Evolutionary conservation across 2,797 vertebrate genomes (phyloP).

Genomic region (Otolemur crassicaudatus): DNA sequence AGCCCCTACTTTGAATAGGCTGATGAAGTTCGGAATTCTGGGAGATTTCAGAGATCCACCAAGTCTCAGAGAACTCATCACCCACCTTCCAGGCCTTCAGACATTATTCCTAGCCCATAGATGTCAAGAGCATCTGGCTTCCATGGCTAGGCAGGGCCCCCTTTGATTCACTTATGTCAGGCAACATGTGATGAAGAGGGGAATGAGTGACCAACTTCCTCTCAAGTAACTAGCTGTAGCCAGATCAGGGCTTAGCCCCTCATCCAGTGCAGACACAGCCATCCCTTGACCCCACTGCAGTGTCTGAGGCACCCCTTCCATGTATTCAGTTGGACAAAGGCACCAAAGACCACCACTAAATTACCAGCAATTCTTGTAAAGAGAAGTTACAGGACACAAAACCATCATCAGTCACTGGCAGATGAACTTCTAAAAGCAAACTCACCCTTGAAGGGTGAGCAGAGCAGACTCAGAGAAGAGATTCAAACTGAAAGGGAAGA

Average conservation of each 20-base stretch:
- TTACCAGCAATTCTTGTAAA: not conserved
- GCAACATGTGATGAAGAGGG: not conserved
- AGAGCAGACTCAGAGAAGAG: not conserved
- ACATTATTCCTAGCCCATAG: not conserved
- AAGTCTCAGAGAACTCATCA: not conserved
- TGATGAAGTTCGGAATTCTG: not conserved
- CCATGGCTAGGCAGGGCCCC: not conserved
- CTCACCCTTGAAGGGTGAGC: not conserved
- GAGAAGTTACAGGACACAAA: not conserved
- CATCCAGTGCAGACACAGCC: not conserved
- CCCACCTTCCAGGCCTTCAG: not conserved
- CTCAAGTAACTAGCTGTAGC: not conserved
- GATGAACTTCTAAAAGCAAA: not conserved
- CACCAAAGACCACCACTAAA: not conserved
- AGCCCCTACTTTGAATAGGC: not conserved
- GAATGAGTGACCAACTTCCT: not conserved
- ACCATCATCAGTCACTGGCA: not conserved
- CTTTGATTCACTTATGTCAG: not conserved
- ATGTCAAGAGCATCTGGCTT: not conserved
- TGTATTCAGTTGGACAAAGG: not conserved
- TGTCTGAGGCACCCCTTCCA: not conserved
- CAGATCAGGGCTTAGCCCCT: not conserved
- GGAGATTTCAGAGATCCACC: not conserved
- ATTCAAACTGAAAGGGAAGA: not conserved
- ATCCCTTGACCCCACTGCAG: not conserved